Evolutionary conservation across 2,888 invertebrate species (phyloP).

Genomic region (Willowsia nigromaculata): DNA sequence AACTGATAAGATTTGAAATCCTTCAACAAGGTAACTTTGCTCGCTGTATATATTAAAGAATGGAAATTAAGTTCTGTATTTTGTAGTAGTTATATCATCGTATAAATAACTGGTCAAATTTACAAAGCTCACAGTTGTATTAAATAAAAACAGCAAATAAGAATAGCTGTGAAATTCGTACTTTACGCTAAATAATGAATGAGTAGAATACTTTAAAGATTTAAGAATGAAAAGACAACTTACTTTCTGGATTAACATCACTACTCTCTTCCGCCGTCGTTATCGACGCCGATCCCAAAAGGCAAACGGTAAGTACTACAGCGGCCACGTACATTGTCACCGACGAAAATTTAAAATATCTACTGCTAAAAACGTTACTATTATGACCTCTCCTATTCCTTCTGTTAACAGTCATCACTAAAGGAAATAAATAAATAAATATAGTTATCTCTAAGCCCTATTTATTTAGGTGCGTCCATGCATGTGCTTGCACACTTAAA

Average conservation of each 20-base stretch:
- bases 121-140: too few relatives aligned
- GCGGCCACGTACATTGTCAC: conserved; percentile 56
- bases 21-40: too few relatives aligned
- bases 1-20: too few relatives aligned
- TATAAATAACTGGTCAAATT: too few relatives aligned
- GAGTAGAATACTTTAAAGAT: too few relatives aligned
- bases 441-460: background rate
- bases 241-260: conserved; percentile 55
- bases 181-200: too few relatives aligned
- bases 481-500: background rate
- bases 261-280: conserved; percentile 34
- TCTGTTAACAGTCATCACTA: conserved; percentile 21
- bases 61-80: too few relatives aligned
- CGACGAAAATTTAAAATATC: background rate
- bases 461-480: conserved; percentile 11
- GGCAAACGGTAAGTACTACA: conserved; percentile 53
- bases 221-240: background rate
- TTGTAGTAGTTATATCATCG: too few relatives aligned
- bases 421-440: background rate
- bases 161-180: too few relatives aligned
- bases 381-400: background rate
- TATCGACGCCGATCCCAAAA: conserved; percentile 33
- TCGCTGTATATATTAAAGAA: too few relatives aligned
- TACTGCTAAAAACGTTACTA: background rate
- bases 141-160: too few relatives aligned